Evolutionary conservation across 37 sponge, comb jelly and placozoan genomes (phyloP).

Genomic region (Mnemiopsis leidyi): DNA sequence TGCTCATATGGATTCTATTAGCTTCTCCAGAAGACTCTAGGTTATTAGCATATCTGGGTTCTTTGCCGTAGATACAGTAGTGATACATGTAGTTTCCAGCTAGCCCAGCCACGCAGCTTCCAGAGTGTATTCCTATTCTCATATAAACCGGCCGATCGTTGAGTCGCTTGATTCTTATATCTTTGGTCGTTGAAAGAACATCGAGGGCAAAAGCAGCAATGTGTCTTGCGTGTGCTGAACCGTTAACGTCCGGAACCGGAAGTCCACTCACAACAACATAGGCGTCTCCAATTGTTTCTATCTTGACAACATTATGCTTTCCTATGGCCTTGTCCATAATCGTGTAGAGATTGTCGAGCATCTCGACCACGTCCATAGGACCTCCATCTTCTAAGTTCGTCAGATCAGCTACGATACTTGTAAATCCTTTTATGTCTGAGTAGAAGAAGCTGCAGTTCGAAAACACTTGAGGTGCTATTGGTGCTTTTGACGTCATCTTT

Average conservation of each 20-base stretch:
- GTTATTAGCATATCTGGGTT: constrained; percentile 46
- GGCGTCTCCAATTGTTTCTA: constrained; percentile 61
- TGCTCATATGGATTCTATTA: constrained; percentile 49
- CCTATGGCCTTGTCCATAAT: constrained; percentile 52
- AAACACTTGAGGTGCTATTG: constrained; percentile 17
- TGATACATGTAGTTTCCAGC: constrained; percentile 43
- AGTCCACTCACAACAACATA: constrained; percentile 59
- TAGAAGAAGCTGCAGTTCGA: constrained; percentile 65
- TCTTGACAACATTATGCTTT: constrained; percentile 36
- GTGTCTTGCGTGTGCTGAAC: constrained; percentile 26
- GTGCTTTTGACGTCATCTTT: constrained; percentile 23
- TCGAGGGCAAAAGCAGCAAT: constrained; percentile 53
- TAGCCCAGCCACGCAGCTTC: constrained; percentile 53
- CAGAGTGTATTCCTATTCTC: constrained; percentile 58
- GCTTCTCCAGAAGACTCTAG: constrained; percentile 50
- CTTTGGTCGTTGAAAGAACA: constrained; percentile 49
- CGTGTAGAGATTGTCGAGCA: constrained; percentile 61
- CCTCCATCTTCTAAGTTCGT: neutral
- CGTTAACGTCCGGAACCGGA: constrained; percentile 44
- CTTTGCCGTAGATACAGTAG: constrained; percentile 57
- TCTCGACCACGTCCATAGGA: constrained; percentile 57
- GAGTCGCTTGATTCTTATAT: constrained; percentile 13
- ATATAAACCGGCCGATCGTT: constrained; percentile 41
- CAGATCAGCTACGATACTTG: constrained; percentile 49
- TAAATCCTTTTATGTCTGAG: constrained; percentile 58